Conservation (phyloP, 1,140 invertebrate species). For the Drosophila saltans region DNA sequence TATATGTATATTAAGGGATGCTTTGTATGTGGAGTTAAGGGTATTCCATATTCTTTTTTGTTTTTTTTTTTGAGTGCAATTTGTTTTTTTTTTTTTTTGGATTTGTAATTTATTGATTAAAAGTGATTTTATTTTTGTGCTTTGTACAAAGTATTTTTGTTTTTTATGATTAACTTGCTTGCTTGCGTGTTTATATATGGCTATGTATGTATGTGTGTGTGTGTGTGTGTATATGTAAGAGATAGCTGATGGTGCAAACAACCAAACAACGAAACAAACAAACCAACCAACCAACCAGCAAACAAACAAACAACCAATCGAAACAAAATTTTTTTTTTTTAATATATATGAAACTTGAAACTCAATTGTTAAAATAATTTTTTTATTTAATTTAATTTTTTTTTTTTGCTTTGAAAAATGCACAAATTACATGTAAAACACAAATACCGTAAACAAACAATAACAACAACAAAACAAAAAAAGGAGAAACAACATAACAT, state of each 20-base stretch:
- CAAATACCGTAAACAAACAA: constrained; percentile 16
- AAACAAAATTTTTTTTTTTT: background rate
- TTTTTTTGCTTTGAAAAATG: too few relatives aligned
- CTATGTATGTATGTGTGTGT: constrained; percentile 26
- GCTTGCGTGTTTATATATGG: background rate
- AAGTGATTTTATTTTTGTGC: constrained; percentile 7
- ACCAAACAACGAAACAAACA: constrained; percentile 42
- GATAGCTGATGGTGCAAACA: constrained; percentile 54
- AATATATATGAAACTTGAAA: constrained; percentile 25
- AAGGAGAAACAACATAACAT: constrained; percentile 15
- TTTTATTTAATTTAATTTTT: background rate
- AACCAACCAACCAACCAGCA: constrained; percentile 44
- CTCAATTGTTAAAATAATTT: constrained; percentile 25
- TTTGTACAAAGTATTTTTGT: background rate
- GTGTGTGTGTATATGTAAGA: constrained; percentile 22
- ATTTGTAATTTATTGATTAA: background rate
- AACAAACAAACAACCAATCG: constrained; percentile 38
- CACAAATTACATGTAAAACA: constrained; percentile 3
- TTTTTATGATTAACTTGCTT: too few relatives aligned
- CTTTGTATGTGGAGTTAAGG: too few relatives aligned
- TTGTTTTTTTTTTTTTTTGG: background rate
- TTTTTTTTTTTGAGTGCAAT: background rate
- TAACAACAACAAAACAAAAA: constrained; percentile 25
- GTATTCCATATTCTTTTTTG: background rate
- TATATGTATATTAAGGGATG: background rate